Percentiles rank a stretch among this genome's conserved stretches.
phyloP scores from a whole-genome alignment of 2,888 invertebrate genomes.

The Phaedon cochleariae region DNA sequence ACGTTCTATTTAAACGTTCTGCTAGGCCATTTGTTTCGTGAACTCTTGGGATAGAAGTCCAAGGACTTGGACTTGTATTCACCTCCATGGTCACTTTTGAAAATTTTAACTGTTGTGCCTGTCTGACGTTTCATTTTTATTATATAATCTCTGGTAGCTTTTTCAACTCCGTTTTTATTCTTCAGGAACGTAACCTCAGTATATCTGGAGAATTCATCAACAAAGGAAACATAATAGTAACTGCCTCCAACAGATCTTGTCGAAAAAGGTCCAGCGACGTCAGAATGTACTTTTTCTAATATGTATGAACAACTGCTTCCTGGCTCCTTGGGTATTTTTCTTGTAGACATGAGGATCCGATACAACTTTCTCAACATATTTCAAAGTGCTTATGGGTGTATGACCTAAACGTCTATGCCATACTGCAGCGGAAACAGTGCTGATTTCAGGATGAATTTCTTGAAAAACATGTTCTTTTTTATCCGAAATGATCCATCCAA shows the following conservation, averaged over 20 bases:
- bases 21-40: too few relatives aligned
- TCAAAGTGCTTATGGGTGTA: neutral
- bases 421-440: neutral
- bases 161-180: neutral
- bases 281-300: conserved; percentile 1
- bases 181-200: neutral
- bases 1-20: too few relatives aligned
- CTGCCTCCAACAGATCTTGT: neutral
- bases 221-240: neutral
- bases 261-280: neutral
- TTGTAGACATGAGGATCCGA: neutral
- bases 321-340: neutral
- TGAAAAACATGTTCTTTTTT: neutral
- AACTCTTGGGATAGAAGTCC: neutral
- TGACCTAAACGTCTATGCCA: neutral
- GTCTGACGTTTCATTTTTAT: neutral
- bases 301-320: neutral
- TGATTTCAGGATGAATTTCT: neutral
- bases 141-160: neutral
- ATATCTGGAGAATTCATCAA: neutral
- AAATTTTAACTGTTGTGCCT: neutral
- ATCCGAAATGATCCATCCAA: neutral
- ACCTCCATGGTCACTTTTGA: neutral
- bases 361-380: neutral
- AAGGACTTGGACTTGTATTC: neutral